Evolutionary conservation across 2,113 vertebrate genomes (phyloP).

Genomic region (Pterocles burchelli): DNA sequence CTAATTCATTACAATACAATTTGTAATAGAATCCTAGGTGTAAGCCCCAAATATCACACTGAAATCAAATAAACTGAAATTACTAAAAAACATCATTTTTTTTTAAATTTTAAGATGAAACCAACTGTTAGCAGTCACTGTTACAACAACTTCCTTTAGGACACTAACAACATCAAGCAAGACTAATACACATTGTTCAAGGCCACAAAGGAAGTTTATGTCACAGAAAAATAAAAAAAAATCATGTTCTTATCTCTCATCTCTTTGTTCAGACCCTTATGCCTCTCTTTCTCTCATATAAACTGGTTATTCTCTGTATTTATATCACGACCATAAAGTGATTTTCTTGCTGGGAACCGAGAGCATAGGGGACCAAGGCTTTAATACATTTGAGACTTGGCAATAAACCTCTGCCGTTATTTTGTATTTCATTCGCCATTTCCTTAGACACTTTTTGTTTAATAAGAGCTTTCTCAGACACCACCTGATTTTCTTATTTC

Average conservation of each 20-base stretch:
- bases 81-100: background rate
- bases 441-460: background rate
- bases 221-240: background rate
- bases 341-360: background rate
- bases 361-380: background rate
- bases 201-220: conserved; percentile 2
- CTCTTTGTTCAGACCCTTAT: background rate
- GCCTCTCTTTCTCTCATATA: background rate
- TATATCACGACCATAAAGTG: background rate
- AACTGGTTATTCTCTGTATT: background rate
- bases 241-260: background rate
- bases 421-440: background rate
- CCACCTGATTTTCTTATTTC: background rate
- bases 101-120: background rate
- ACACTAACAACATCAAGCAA: background rate
- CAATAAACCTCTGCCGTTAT: background rate
- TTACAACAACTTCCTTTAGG: background rate
- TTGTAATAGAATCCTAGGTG: background rate
- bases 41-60: background rate
- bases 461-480: background rate
- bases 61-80: background rate
- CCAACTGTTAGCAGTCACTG: background rate
- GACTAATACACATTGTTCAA: background rate
- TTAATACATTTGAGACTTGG: background rate
- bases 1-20: background rate